Evolutionary conservation across 2,797 vertebrate species (phyloP).

Genomic region (Brachymystax lenok): DNA sequence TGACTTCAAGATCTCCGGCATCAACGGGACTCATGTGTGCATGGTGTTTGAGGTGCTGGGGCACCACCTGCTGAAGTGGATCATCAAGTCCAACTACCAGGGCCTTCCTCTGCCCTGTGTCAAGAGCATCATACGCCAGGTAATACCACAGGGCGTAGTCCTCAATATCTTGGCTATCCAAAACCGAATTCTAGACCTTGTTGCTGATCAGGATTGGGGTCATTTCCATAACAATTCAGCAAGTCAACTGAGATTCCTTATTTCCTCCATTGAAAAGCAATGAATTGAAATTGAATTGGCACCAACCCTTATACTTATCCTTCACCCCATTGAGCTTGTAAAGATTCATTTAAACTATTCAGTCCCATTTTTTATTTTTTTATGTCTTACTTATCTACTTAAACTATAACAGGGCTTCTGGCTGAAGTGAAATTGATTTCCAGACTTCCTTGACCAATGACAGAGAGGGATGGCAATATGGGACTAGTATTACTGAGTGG

Average conservation of each 20-base stretch:
- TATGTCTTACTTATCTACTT: too few species aligned
- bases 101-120: conserved; percentile 94
- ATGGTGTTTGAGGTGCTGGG: conserved; percentile 99
- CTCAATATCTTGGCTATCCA: background rate
- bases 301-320: too few species aligned
- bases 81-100: conserved; percentile 99
- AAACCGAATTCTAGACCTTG: background rate
- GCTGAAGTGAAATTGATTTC: too few species aligned
- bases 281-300: too few species aligned
- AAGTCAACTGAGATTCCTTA: too few species aligned
- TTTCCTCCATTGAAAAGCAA: too few species aligned
- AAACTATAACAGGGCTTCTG: too few species aligned
- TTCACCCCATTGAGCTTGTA: too few species aligned
- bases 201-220: background rate
- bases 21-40: conserved; percentile 97
- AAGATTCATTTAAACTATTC: too few species aligned
- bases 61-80: conserved; percentile 98
- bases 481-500: background rate
- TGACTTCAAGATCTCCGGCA: conserved; percentile 97
- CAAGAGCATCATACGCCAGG: conserved; percentile 95
- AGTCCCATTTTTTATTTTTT: too few species aligned
- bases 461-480: background rate
- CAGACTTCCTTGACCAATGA: too few species aligned
- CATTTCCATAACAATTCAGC: too few species aligned
- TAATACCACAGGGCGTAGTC: conserved; percentile 49